Evolutionary conservation across 1,140 invertebrate species (phyloP), one percentile per base, ranked within the genome.

Genomic region (Hylaeus volcanicus): DNA sequence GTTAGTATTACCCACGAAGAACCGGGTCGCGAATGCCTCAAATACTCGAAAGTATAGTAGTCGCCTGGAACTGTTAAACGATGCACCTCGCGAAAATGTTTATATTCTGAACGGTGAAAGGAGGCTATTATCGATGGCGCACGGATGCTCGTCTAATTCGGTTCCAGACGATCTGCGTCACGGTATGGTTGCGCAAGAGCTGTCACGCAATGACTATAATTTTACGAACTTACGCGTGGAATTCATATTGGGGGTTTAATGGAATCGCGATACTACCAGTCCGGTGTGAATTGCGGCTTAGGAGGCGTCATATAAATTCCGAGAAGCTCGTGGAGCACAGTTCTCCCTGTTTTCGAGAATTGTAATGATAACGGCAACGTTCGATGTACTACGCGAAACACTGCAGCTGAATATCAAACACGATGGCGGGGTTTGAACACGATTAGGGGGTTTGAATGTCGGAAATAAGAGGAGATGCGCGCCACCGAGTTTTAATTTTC

Each of bases 121-220:
- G 48, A 72, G 45, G 63, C 64, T 53, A 64, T 14, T 63, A 72
- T 37, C 4, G 14, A 5, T 3, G 1, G 3, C 12, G 39, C 5
- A n/a, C 64, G 41, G 65, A 39, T 48, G 55, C 37, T 4, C 5
- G 14, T 37, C 41, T 14, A 72, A 81, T 74, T 72, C 53, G 9
- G 37, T 26, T 37, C 12, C 39, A n/a, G 12, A 26, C 61, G 55
- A 26, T n/a, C n/a, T 12, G 15, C 6, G 37, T n/a, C 26, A 12
- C 5, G n/a, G 6, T 11, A 15, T 53, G 1, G 11, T n/a, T 39
- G 12, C 5, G 45, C 2, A 63, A 70, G 3, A 11, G 45, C 45
- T 12, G 43, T 82, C 83, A 84, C 85, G 79, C 56, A 15, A 9
- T 15, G 4, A n/a, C 74, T 75, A 86, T 86, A 82, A 84, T 82